A percentile compares a stretch with the other conserved stretches of the same genome.
phyloP scores from a whole-genome alignment of 2,113 vertebrate genomes.

The Amazona vittata region DNA sequence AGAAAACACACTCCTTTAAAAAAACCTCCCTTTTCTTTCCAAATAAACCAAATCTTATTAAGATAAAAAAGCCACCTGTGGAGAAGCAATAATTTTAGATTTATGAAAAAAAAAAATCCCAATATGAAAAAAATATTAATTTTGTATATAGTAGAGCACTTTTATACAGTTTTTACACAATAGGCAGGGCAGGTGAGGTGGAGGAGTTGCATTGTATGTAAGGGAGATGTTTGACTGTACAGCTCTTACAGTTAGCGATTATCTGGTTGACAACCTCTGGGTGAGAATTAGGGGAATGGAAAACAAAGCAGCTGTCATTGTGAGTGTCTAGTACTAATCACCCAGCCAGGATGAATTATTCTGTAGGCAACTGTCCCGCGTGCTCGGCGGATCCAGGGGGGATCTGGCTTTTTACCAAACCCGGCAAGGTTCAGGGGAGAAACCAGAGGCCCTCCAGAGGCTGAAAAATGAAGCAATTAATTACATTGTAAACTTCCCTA shows the following conservation, averaged over 20 bases:
- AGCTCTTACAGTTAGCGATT: neutral
- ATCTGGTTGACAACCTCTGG: neutral
- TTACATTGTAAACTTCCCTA: neutral
- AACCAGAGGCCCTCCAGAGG: neutral
- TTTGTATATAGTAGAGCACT: neutral
- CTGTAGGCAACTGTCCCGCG: neutral
- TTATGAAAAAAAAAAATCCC: neutral
- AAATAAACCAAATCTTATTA: neutral
- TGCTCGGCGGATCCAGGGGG: accelerated
- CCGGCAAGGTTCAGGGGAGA: neutral
- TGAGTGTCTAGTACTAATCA: accelerated
- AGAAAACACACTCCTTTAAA: neutral
- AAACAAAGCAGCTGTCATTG: neutral
- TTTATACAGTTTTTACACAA: neutral
- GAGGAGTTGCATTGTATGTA: neutral
- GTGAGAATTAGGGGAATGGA: neutral
- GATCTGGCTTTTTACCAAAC: neutral
- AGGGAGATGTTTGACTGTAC: neutral
- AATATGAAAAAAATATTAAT: neutral
- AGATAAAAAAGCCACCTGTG: neutral
- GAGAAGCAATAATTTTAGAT: neutral
- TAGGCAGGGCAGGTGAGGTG: neutral
- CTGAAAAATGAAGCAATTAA: neutral
- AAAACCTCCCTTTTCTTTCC: neutral
- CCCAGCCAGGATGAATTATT: neutral